Conservation (phyloP, 1,140 invertebrate genomes). For the Cyclargus thomasi region DNA sequence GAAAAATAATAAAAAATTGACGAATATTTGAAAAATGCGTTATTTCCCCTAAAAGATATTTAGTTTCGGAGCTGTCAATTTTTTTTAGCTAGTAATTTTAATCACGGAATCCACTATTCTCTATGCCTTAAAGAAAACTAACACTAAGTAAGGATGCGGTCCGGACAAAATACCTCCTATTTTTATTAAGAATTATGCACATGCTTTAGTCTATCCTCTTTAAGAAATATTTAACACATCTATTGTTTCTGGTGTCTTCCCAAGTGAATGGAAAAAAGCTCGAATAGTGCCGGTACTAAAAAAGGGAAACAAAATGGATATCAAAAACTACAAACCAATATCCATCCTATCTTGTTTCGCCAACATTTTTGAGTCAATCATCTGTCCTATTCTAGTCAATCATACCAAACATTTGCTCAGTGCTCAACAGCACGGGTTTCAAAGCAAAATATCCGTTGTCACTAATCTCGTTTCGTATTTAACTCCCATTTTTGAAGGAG, state of each 20-base stretch:
- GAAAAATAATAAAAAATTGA: too few species aligned
- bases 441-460: neutral
- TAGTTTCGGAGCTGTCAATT: too few species aligned
- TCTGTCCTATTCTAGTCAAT: neutral
- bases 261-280: neutral
- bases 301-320: neutral
- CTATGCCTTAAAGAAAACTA: too few species aligned
- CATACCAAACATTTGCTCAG: neutral
- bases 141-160: too few species aligned
- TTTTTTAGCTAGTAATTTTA: too few species aligned
- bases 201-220: too few species aligned
- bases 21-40: too few species aligned
- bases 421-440: neutral
- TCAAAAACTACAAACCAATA: neutral
- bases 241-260: neutral
- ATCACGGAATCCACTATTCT: too few species aligned
- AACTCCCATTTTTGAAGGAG: neutral
- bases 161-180: too few species aligned
- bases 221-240: too few species aligned
- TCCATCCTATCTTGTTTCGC: neutral
- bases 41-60: too few species aligned
- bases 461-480: neutral
- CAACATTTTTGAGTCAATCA: neutral
- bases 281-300: neutral
- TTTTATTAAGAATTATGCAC: too few species aligned